phyloP scores from a whole-genome alignment of 2,888 invertebrate species.

The Pheosia tremula region DNA sequence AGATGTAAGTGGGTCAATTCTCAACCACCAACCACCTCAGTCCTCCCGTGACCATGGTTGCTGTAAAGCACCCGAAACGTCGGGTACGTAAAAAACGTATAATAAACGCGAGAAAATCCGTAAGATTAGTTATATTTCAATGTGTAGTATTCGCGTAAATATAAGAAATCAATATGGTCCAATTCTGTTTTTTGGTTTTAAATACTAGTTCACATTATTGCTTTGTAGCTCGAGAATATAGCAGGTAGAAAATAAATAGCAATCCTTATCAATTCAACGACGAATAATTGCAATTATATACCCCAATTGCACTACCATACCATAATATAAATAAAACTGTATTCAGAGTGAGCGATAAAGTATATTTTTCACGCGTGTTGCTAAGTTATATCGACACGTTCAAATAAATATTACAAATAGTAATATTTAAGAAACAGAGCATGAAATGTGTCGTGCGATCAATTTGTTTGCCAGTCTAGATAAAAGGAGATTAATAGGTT shows the following conservation, averaged over 20 bases:
- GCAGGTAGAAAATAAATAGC: background rate
- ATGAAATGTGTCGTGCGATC: background rate
- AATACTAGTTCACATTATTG: too few relatives aligned
- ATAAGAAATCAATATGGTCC: too few relatives aligned
- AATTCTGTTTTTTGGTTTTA: too few relatives aligned
- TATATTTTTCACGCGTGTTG: background rate
- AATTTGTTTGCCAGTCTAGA: background rate
- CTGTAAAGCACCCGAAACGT: too few relatives aligned
- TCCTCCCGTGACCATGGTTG: too few relatives aligned
- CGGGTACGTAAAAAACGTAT: too few relatives aligned
- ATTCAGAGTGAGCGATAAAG: slow-evolving; percentile 9
- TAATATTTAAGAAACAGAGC: slow-evolving; percentile 6
- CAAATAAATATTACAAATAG: slow-evolving; percentile 6
- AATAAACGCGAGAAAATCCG: too few relatives aligned
- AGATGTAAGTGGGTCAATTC: background rate
- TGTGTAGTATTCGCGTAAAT: too few relatives aligned
- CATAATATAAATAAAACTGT: background rate
- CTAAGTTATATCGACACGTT: background rate
- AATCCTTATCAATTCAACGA: slow-evolving; percentile 9
- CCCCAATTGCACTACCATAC: slow-evolving; percentile 5
- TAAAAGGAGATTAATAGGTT: background rate
- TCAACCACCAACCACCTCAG: too few relatives aligned
- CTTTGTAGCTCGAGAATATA: too few relatives aligned
- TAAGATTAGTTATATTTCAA: too few relatives aligned
- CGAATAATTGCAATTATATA: slow-evolving; percentile 10